Evolutionary conservation across 2,113 vertebrate genomes (phyloP).

Genomic region (Colossoma macropomum): DNA sequence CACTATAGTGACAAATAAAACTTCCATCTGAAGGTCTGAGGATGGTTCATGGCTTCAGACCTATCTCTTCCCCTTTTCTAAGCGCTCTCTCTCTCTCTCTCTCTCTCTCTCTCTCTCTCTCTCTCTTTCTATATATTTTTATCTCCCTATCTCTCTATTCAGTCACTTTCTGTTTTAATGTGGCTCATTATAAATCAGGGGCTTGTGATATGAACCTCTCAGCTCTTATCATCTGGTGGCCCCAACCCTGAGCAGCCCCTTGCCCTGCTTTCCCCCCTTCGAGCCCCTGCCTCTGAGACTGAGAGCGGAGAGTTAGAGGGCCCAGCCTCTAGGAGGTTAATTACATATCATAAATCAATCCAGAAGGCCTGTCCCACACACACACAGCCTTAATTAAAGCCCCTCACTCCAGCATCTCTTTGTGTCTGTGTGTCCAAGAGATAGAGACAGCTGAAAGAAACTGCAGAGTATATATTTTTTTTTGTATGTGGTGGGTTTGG

Average conservation of each 20-base stretch:
- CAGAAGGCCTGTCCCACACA: constrained; percentile 36
- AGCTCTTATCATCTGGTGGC: constrained; percentile 27
- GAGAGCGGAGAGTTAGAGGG: constrained; percentile 26
- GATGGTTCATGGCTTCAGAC: too few species aligned
- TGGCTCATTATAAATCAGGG: constrained; percentile 27
- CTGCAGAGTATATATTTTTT: not conserved
- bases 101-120: not conserved
- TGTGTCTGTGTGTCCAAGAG: constrained; percentile 11
- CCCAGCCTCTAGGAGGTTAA: constrained; percentile 49
- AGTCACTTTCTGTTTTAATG: not conserved
- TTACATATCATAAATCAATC: constrained; percentile 59
- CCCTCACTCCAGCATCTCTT: constrained; percentile 17
- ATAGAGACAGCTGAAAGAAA: constrained; percentile 16
- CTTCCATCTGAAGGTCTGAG: not conserved
- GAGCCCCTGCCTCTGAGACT: constrained; percentile 21
- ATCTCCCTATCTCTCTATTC: not conserved
- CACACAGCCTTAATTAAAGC: constrained; percentile 38
- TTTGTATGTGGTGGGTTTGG: not conserved
- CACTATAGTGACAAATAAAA: not conserved
- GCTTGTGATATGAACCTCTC: constrained; percentile 11
- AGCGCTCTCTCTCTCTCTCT: too few species aligned
- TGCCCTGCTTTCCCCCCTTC: not conserved
- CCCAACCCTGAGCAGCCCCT: not conserved
- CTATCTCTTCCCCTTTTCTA: not conserved
- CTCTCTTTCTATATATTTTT: not conserved